Percentiles rank a stretch among this genome's conserved stretches.
Conservation (phyloP, 1,140 invertebrate species). For the Conus ventricosus region DNA sequence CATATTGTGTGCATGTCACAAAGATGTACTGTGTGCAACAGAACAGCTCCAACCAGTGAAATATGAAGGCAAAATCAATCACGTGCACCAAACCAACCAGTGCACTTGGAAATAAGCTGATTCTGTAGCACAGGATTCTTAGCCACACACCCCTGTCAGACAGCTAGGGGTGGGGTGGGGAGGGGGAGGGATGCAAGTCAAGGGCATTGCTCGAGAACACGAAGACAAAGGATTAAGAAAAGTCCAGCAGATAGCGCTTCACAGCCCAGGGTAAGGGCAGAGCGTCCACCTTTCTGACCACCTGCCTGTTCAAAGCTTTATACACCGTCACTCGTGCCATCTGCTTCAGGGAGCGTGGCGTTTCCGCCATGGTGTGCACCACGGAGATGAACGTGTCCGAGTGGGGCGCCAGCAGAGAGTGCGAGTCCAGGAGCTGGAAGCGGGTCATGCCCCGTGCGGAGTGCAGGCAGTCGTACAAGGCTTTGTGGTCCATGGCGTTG, state of each 20-base stretch:
- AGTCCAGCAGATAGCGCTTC: conserved; percentile 66
- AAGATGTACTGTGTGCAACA: too few species aligned
- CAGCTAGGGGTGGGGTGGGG: too few species aligned
- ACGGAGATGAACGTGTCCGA: conserved; percentile 53
- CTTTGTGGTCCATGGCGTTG: conserved; percentile 68
- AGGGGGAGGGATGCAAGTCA: background rate
- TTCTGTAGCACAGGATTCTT: too few species aligned
- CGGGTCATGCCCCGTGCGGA: conserved; percentile 58
- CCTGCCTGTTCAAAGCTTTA: conserved; percentile 59
- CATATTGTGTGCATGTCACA: too few species aligned
- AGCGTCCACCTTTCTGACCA: conserved; percentile 55
- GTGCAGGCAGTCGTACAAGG: conserved; percentile 65
- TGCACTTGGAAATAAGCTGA: too few species aligned
- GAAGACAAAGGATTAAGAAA: conserved; percentile 22
- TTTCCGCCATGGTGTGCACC: conserved; percentile 60
- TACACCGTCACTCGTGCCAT: conserved; percentile 69
- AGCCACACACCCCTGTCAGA: too few species aligned
- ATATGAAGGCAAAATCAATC: too few species aligned
- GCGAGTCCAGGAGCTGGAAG: conserved; percentile 54
- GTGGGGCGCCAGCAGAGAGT: conserved; percentile 34
- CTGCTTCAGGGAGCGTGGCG: conserved; percentile 66
- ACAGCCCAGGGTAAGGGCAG: conserved; percentile 65
- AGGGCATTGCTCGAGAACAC: background rate
- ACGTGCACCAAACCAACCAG: too few species aligned
- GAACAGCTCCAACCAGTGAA: too few species aligned